A percentile compares a stretch with the other conserved stretches of the same genome.
phyloP scores from a whole-genome alignment of 2,113 vertebrate genomes.

The Tupaia tana region DNA sequence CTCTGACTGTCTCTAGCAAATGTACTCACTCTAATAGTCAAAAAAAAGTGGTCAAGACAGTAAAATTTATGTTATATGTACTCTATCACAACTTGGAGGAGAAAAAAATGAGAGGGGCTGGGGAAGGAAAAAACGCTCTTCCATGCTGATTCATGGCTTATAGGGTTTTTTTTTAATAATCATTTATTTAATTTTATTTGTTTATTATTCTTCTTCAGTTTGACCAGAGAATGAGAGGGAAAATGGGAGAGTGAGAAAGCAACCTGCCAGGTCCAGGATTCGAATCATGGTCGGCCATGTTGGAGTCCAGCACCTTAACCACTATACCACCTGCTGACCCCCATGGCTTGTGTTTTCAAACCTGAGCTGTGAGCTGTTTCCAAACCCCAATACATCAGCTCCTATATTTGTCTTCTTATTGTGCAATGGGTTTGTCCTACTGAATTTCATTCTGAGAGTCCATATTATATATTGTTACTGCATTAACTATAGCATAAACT shows the following conservation, averaged over 20 bases:
- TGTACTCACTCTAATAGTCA: no score
- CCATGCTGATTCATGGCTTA: neutral
- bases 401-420: neutral
- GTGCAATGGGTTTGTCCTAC: neutral
- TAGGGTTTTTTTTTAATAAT: no score
- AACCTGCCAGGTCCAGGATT: no score
- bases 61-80: neutral
- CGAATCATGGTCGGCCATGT: no score
- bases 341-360: constrained; percentile 24
- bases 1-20: no score
- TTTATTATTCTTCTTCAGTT: no score
- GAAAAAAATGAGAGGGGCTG: neutral
- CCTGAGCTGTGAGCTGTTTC: constrained; percentile 3
- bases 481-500: neutral
- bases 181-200: no score
- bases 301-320: no score
- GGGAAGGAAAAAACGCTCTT: no score
- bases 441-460: neutral
- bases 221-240: no score
- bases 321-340: no score
- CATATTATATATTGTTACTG: neutral
- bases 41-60: neutral
- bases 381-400: neutral
- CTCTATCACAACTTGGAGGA: neutral
- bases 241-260: no score